These are phyloP conservation scores for Pteromalus puparum DNA, from an alignment of 1,140 invertebrate genomes.

Conservation along the genomic window DNA sequence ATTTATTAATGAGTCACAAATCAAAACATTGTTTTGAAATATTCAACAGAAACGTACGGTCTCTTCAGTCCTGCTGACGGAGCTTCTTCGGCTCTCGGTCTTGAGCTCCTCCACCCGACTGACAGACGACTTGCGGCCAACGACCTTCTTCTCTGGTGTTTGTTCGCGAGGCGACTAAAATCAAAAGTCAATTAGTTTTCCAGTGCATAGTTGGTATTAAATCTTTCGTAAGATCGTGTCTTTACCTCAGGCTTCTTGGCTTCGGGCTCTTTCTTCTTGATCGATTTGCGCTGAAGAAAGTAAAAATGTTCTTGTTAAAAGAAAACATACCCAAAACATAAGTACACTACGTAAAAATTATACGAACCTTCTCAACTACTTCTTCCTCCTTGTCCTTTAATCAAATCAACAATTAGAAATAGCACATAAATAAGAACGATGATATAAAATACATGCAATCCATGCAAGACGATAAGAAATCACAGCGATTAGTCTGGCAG, in stretches of 20 bases:
- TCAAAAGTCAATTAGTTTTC: not conserved
- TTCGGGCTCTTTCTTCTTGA: constrained; percentile 65
- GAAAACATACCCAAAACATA: not conserved
- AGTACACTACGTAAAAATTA: not conserved
- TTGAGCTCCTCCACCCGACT: constrained; percentile 68
- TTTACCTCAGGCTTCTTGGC: constrained; percentile 61
- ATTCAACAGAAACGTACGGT: constrained; percentile 60
- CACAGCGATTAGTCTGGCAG: not conserved
- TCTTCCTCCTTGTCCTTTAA: constrained; percentile 73
- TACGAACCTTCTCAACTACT: constrained; percentile 63
- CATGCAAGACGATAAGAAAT: not conserved
- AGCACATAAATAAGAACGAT: not conserved
- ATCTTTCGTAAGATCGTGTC: not conserved
- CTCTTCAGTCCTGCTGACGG: constrained; percentile 67
- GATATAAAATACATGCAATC: not conserved
- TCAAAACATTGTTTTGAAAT: constrained; percentile 31
- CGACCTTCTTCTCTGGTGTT: constrained; percentile 62
- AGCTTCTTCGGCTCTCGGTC: constrained; percentile 72
- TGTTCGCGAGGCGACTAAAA: constrained; percentile 58
- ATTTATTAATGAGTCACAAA: constrained; percentile 14
- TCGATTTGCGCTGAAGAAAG: constrained; percentile 54
- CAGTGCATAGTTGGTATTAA: not conserved
- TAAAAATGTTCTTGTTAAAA: not conserved
- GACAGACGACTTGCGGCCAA: constrained; percentile 66
- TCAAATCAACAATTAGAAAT: constrained; percentile 39